Percentiles rank a stretch among this genome's conserved stretches.
Conservation (phyloP, 64 coral and sea anemone genomes). For the Stichodactyla mertensii region DNA sequence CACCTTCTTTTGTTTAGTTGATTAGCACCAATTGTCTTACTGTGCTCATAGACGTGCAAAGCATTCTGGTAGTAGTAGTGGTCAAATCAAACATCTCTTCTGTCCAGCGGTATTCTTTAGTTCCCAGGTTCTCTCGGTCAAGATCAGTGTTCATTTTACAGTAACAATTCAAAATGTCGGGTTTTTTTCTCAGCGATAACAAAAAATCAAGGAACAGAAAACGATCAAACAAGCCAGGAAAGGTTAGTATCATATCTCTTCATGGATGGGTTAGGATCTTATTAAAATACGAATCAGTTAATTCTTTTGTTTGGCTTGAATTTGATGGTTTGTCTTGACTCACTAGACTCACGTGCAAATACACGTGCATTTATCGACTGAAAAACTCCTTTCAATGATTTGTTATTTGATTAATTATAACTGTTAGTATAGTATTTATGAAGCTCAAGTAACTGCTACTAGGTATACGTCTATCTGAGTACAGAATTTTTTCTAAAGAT, state of each 20-base stretch:
- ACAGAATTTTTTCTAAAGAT: too few relatives aligned
- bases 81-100: too few relatives aligned
- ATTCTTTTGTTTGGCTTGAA: background rate
- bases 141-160: background rate
- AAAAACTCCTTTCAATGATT: background rate
- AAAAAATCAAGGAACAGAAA: conserved; percentile 24
- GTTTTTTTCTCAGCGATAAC: conserved; percentile 39
- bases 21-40: too few relatives aligned
- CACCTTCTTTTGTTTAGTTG: too few relatives aligned
- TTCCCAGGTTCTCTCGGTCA: background rate
- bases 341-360: background rate
- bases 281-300: background rate
- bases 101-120: background rate
- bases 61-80: too few relatives aligned
- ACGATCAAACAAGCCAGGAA: conserved; percentile 34
- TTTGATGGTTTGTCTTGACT: background rate
- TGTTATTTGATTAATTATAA: background rate
- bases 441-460: background rate
- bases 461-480: too few relatives aligned
- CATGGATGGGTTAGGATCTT: background rate
- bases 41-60: too few relatives aligned
- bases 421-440: conserved; percentile 1
- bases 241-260: background rate
- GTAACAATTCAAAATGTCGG: conserved; percentile 43
- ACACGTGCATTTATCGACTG: background rate